phyloP scores from a whole-genome alignment of 1,140 invertebrate species.

The Polypedilum pembai region DNA sequence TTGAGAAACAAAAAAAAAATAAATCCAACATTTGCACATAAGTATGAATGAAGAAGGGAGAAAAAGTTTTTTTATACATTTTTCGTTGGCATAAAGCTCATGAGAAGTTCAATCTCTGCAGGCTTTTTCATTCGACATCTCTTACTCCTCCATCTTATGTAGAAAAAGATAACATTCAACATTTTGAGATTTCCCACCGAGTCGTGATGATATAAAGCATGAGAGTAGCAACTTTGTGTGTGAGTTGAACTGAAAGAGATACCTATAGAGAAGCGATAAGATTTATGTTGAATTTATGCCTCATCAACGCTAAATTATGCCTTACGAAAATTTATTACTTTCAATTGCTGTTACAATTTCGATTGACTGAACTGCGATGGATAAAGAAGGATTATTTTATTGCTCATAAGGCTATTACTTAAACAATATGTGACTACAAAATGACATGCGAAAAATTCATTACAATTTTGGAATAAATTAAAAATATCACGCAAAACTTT shows the following conservation, averaged over 20 bases:
- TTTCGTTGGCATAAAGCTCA: no score
- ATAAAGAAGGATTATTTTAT: background rate
- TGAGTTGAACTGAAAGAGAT: background rate
- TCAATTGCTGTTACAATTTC: background rate
- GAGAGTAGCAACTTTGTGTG: background rate
- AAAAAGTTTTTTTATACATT: no score
- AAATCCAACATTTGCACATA: no score
- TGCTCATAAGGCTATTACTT: background rate
- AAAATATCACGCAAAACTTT: no score
- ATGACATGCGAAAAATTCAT: background rate
- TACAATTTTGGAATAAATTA: background rate
- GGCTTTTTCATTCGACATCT: background rate
- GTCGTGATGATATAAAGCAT: background rate
- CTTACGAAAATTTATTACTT: background rate
- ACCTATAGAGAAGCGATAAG: constrained; percentile 10
- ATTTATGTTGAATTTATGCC: constrained; percentile 18
- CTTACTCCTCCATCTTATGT: background rate
- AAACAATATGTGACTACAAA: background rate
- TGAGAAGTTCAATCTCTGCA: background rate
- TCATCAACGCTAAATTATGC: constrained; percentile 17
- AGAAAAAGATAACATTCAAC: background rate
- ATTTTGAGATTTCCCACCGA: background rate
- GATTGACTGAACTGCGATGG: no score
- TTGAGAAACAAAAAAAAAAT: no score
- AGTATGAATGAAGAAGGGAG: no score